These are phyloP conservation scores for Oreochromis niloticus DNA, from an alignment of 2,113 vertebrate genomes.

Conservation along the genomic window DNA sequence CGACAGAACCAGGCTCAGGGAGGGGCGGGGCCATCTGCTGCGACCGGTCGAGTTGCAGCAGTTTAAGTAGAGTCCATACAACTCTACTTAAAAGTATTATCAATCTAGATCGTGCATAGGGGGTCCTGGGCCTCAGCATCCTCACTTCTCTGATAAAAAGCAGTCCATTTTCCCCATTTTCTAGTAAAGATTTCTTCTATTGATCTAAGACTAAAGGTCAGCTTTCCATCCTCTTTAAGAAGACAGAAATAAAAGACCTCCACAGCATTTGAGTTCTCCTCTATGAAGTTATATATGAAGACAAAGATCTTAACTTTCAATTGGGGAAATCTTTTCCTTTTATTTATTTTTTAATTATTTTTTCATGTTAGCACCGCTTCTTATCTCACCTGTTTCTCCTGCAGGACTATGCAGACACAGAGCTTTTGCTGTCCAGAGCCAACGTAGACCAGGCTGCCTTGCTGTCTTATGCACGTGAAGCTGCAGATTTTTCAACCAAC, in stretches of 20 bases:
- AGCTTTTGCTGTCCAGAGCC: constrained; percentile 87
- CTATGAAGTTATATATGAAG: neutral
- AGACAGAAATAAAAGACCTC: neutral
- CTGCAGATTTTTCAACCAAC: constrained; percentile 94
- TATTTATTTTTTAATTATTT: fast-evolving
- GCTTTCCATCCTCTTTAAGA: neutral
- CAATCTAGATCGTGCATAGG: neutral
- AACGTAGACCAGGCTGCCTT: constrained; percentile 95
- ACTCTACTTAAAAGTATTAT: fast-evolving
- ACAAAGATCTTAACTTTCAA: neutral
- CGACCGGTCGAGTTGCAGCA: fast-evolving
- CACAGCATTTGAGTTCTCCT: no score
- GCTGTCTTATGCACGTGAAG: constrained; percentile 88
- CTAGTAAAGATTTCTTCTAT: neutral
- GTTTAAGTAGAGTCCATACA: neutral
- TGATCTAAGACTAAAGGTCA: neutral
- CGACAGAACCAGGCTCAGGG: fast-evolving
- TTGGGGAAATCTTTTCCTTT: neutral
- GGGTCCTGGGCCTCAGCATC: neutral
- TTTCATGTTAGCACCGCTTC: neutral
- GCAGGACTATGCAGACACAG: constrained; percentile 92
- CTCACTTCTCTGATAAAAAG: neutral
- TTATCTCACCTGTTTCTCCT: neutral
- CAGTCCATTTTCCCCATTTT: neutral
- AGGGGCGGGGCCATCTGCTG: neutral